Evolutionary conservation across 2,113 vertebrate species (phyloP).

Genomic region (Leptobrachium leishanense): DNA sequence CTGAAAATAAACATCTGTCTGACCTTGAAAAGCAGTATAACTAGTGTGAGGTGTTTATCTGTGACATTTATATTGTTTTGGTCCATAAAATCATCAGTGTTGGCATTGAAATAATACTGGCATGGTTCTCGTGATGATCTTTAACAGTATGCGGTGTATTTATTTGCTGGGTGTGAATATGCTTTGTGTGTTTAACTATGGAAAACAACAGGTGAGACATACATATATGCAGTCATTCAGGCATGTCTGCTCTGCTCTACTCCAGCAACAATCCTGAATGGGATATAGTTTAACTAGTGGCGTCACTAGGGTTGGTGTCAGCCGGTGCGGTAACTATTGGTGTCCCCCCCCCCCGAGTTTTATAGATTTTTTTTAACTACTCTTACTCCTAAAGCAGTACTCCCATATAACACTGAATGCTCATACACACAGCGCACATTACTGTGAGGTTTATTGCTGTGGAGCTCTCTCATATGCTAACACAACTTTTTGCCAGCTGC

Average conservation of each 20-base stretch:
- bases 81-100: neutral
- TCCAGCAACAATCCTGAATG: neutral
- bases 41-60: neutral
- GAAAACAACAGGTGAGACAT: conserved; percentile 11
- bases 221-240: conserved; percentile 5
- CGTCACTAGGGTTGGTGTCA: no score
- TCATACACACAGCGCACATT: no score
- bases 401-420: no score
- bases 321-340: no score
- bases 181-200: conserved; percentile 16
- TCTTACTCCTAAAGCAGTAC: no score
- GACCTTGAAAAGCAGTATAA: conserved; percentile 14
- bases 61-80: conserved; percentile 19
- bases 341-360: no score
- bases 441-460: no score
- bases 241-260: conserved; percentile 18
- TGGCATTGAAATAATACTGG: conserved; percentile 22
- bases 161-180: conserved; percentile 18
- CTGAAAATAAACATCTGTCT: neutral
- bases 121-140: conserved; percentile 19
- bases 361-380: no score
- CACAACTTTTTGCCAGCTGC: no score
- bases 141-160: conserved; percentile 2
- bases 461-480: no score
- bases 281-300: neutral